Conservation (phyloP, 1,140 invertebrate species). For the Bombyx mandarina region DNA sequence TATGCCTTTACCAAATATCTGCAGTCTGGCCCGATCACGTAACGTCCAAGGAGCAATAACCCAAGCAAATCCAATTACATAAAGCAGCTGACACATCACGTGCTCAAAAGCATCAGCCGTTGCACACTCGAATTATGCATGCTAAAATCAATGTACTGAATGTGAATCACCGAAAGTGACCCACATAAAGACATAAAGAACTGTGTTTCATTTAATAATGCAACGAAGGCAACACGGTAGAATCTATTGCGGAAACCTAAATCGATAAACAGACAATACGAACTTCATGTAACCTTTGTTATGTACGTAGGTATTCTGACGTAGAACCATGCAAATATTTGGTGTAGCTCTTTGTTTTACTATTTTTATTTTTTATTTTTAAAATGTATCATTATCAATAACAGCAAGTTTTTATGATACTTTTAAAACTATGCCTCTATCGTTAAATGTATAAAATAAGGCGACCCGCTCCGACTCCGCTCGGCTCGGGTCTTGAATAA, state of each 20-base stretch:
- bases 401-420: too few species aligned
- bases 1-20: background rate
- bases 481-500: too few species aligned
- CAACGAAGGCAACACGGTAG: slow-evolving; percentile 7
- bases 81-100: slow-evolving; percentile 28
- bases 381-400: too few species aligned
- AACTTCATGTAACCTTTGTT: background rate
- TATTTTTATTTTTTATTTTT: too few species aligned
- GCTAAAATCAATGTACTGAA: slow-evolving; percentile 6
- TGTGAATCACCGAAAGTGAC: slow-evolving; percentile 27
- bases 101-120: slow-evolving; percentile 23
- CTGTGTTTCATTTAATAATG: slow-evolving; percentile 17
- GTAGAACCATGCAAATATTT: too few species aligned
- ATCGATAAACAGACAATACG: slow-evolving; percentile 9
- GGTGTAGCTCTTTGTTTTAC: too few species aligned
- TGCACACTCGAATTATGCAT: slow-evolving; percentile 14
- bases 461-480: too few species aligned
- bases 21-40: background rate
- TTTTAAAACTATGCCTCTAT: too few species aligned
- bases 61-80: slow-evolving; percentile 34
- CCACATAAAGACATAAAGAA: slow-evolving; percentile 20
- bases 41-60: slow-evolving; percentile 22
- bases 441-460: too few species aligned
- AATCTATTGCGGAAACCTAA: slow-evolving; percentile 11
- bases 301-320: too few species aligned